Evolutionary conservation across 2,797 vertebrate genomes (phyloP).

Genomic region (Aratinga solstitialis): DNA sequence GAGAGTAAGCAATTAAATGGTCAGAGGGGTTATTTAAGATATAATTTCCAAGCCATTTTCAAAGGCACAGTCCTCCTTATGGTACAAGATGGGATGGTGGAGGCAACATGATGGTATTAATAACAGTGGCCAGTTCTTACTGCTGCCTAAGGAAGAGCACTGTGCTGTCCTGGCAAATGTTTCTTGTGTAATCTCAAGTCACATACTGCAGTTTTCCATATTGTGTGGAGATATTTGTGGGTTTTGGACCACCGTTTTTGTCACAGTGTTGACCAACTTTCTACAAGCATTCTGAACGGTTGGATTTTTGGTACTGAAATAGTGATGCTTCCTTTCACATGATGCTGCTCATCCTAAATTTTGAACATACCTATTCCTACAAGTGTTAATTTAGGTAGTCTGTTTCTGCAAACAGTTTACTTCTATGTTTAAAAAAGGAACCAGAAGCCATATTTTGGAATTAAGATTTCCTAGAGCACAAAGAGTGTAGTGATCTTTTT

Average conservation of each 20-base stretch:
- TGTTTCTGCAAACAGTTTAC: neutral
- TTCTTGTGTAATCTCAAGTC: neutral
- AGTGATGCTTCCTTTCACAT: accelerated
- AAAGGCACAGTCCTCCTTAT: neutral
- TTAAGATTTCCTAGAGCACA: neutral
- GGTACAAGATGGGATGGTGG: neutral
- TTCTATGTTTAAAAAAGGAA: neutral
- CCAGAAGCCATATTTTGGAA: neutral
- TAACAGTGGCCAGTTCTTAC: neutral
- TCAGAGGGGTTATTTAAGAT: neutral
- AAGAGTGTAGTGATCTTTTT: neutral
- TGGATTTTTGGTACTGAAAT: neutral
- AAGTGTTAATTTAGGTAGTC: neutral
- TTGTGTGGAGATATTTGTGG: neutral
- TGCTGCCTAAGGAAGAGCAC: neutral
- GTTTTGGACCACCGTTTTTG: neutral
- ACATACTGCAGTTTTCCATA: neutral
- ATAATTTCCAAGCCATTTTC: neutral
- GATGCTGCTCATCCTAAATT: neutral
- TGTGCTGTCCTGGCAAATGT: neutral
- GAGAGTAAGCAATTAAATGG: neutral
- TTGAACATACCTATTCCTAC: neutral
- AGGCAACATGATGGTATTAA: neutral
- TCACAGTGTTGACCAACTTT: neutral
- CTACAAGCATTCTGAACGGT: neutral